Percentiles rank a stretch among this genome's conserved stretches.
Evolutionary conservation across 1,140 invertebrate species (phyloP).

Genomic region (Thaumetopoea pityocampa): DNA sequence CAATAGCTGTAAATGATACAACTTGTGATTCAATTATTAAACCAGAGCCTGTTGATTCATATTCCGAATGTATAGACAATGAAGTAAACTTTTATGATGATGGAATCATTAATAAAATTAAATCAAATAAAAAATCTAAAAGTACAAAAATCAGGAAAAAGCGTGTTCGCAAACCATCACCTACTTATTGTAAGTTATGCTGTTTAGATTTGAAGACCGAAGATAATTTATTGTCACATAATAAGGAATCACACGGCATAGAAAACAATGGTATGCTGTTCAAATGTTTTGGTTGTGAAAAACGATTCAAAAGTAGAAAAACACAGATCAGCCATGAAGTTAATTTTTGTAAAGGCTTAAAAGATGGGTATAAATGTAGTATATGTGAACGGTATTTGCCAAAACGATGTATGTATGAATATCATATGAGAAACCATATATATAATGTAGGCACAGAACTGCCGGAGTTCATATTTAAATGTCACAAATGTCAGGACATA

Average conservation of each 20-base stretch:
- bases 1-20: not conserved
- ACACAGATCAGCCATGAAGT: slow-evolving; percentile 44
- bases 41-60: slow-evolving; percentile 20
- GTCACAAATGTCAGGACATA: slow-evolving; percentile 37
- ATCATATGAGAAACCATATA: slow-evolving; percentile 48
- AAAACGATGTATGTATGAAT: slow-evolving; percentile 42
- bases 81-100: slow-evolving; percentile 11
- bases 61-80: slow-evolving; percentile 11
- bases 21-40: slow-evolving; percentile 12
- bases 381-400: slow-evolving; percentile 44
- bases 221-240: slow-evolving; percentile 38
- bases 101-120: slow-evolving; percentile 4
- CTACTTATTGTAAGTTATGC: slow-evolving; percentile 53
- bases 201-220: slow-evolving; percentile 33
- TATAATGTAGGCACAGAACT: slow-evolving; percentile 32
- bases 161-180: slow-evolving; percentile 32
- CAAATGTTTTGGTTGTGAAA: slow-evolving; percentile 62
- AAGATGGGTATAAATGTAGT: slow-evolving; percentile 54
- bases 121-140: slow-evolving; percentile 9
- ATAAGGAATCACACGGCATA: slow-evolving; percentile 43
- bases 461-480: slow-evolving; percentile 51
- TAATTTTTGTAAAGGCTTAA: slow-evolving; percentile 53
- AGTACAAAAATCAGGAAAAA: slow-evolving; percentile 29
- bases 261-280: slow-evolving; percentile 34
- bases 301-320: slow-evolving; percentile 43